Evolutionary conservation across 2,888 invertebrate genomes (phyloP).

Genomic region (Galerucella nymphaeae): DNA sequence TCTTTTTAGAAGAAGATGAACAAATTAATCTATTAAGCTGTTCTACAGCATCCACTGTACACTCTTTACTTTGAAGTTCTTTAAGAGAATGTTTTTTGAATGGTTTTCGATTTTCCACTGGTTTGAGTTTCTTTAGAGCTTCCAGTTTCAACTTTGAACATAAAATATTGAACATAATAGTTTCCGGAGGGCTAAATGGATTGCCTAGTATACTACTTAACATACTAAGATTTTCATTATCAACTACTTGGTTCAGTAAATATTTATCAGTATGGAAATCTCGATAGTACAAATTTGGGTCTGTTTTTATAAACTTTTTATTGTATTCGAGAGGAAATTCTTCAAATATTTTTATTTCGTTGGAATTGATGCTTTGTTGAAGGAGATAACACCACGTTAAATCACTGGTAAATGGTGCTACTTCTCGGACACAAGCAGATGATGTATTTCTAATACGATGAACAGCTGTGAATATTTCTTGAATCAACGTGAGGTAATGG

Average conservation of each 20-base stretch:
- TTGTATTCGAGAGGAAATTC: conserved; percentile 50
- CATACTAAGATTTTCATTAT: conserved; percentile 41
- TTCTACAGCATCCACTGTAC: conserved; percentile 45
- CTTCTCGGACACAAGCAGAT: conserved; percentile 40
- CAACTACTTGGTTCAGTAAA: conserved; percentile 41
- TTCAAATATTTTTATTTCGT: conserved; percentile 47
- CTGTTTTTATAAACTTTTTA: conserved; percentile 44
- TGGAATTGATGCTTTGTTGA: conserved; percentile 36
- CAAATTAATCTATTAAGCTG: conserved; percentile 43
- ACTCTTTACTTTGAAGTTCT: conserved; percentile 45
- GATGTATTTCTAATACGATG: conserved; percentile 39
- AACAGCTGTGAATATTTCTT: conserved; percentile 38
- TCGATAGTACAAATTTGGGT: conserved; percentile 42
- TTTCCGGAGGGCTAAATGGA: conserved; percentile 48
- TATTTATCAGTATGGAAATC: conserved; percentile 43
- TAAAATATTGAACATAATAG: conserved; percentile 44
- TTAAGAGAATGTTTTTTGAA: conserved; percentile 43
- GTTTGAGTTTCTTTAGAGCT: conserved; percentile 34
- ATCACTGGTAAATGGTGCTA: conserved; percentile 44
- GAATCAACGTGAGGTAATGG: conserved; percentile 29
- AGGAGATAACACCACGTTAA: conserved; percentile 45
- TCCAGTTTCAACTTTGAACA: conserved; percentile 44
- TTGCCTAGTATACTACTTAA: conserved; percentile 45
- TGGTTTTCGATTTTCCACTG: conserved; percentile 6
- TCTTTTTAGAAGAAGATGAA: conserved; percentile 43